Conservation (phyloP, 2,113 vertebrate species). For the Uropsilus gracilis region DNA sequence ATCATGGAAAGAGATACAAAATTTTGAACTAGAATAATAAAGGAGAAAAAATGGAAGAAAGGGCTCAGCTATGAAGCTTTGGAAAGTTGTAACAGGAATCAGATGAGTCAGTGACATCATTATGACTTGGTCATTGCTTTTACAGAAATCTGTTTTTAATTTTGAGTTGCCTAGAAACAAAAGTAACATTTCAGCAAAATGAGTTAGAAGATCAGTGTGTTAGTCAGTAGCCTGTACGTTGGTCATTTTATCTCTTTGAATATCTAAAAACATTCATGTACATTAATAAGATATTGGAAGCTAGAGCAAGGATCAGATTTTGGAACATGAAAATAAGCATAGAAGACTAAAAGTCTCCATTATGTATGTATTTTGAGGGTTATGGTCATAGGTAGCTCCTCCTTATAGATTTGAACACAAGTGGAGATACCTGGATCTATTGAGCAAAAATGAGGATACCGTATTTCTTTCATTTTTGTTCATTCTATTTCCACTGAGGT, state of each 20-base stretch:
- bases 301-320: background rate
- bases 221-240: conserved; percentile 1
- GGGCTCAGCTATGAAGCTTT: conserved; percentile 57
- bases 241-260: conserved; percentile 35
- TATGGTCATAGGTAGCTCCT: background rate
- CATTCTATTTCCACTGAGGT: background rate
- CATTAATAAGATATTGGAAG: background rate
- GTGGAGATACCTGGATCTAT: accelerated
- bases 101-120: conserved; percentile 41
- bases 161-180: conserved; percentile 62
- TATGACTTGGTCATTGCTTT: background rate
- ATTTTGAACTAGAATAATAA: background rate
- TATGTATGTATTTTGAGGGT: background rate
- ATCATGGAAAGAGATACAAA: background rate
- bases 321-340: conserved; percentile 20
- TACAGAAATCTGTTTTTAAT: conserved; percentile 77
- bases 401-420: background rate
- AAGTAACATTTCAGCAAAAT: conserved; percentile 67
- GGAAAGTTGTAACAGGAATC: conserved; percentile 59
- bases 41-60: conserved; percentile 36
- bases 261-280: conserved; percentile 46
- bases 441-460: background rate
- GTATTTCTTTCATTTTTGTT: background rate
- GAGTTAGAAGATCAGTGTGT: background rate
- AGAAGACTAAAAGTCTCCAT: background rate